Evolutionary conservation across 2,888 invertebrate species (phyloP).

Genomic region (Mimachlamys varia): DNA sequence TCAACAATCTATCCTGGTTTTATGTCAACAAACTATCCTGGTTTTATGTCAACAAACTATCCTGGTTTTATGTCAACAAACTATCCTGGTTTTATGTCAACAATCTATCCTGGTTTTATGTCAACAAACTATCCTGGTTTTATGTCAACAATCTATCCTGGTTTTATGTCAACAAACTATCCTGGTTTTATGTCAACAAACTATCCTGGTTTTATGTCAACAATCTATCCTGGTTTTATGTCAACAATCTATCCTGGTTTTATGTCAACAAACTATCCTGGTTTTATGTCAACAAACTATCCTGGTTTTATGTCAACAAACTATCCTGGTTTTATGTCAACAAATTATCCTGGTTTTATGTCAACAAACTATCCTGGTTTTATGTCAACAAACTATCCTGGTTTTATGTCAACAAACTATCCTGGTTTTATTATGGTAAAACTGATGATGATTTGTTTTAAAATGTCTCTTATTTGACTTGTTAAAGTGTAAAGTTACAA

Average conservation of each 20-base stretch:
- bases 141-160: background rate
- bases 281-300: constrained; percentile 27
- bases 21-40: background rate
- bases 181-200: no score
- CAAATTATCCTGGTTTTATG: background rate
- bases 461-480: no score
- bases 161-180: background rate
- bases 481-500: no score
- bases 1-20: background rate
- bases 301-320: constrained; percentile 27
- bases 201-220: constrained; percentile 29
- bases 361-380: constrained; percentile 34
- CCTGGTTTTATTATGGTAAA: no score
- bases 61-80: background rate
- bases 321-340: constrained; percentile 29
- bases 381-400: constrained; percentile 32
- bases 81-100: background rate
- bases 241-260: constrained; percentile 34
- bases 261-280: constrained; percentile 32
- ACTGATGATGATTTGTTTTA: no score
- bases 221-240: background rate
- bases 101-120: background rate
- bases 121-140: background rate
- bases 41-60: background rate
- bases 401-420: constrained; percentile 8